A percentile compares a stretch with the other conserved stretches of the same genome.
Conservation (phyloP, 2,797 vertebrate species). For the Sebastes alutus region DNA sequence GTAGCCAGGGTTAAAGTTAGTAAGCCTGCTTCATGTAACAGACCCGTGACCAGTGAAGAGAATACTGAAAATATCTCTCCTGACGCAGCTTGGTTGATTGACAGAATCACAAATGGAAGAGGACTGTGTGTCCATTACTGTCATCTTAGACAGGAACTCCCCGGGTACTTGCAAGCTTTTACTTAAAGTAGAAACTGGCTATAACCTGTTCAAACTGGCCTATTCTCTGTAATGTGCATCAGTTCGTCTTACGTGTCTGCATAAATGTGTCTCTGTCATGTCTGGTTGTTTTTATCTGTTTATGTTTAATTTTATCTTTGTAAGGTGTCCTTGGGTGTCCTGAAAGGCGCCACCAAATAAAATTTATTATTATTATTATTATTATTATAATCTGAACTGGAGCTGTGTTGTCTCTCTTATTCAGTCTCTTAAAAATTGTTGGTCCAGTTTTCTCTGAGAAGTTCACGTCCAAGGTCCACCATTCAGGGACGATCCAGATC, state of each 20-base stretch:
- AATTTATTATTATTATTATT: too few species aligned
- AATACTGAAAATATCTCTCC: not conserved
- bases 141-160: slow-evolving; percentile 7
- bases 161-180: slow-evolving; percentile 8
- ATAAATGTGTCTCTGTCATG: too few species aligned
- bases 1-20: not conserved
- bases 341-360: too few species aligned
- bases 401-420: not conserved
- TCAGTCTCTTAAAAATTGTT: slow-evolving; percentile 3
- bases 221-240: too few species aligned
- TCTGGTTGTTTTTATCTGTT: too few species aligned
- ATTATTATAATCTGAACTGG: not conserved
- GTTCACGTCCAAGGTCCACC: not conserved
- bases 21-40: not conserved
- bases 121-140: slow-evolving; percentile 16
- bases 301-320: too few species aligned
- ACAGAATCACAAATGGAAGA: slow-evolving; percentile 28
- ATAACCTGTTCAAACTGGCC: not conserved
- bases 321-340: too few species aligned
- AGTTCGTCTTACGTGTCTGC: too few species aligned
- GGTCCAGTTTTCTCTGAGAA: not conserved
- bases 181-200: not conserved
- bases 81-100: not conserved
- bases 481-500: not conserved
- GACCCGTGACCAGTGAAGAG: not conserved